Percentiles rank a stretch among this genome's conserved stretches.
Conservation (phyloP, 2,888 invertebrate species). For the Xestobium rufovillosum region DNA sequence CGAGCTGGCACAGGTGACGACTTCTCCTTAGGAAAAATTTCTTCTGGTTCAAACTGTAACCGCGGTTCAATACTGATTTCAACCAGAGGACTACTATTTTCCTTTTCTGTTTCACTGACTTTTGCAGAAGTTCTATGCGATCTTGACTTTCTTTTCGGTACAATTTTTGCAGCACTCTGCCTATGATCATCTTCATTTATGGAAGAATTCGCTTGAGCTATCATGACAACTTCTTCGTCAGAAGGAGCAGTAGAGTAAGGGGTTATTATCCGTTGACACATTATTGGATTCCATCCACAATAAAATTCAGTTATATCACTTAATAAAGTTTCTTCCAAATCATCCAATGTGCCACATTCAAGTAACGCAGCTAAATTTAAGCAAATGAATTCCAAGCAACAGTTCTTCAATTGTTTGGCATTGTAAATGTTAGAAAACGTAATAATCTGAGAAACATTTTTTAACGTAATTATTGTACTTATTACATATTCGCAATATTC, state of each 20-base stretch:
- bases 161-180: conserved; percentile 14
- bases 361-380: conserved; percentile 66
- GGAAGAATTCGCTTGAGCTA: too few relatives aligned
- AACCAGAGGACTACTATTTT: not conserved
- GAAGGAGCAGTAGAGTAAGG: conserved; percentile 57
- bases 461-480: conserved; percentile 58
- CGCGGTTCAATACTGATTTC: not conserved
- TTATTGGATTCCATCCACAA: conserved; percentile 50
- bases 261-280: conserved; percentile 60
- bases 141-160: conserved; percentile 25
- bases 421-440: conserved; percentile 72
- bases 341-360: conserved; percentile 59
- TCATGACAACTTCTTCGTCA: conserved; percentile 51
- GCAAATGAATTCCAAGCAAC: conserved; percentile 70
- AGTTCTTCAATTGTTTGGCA: conserved; percentile 60
- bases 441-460: conserved; percentile 69
- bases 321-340: conserved; percentile 53
- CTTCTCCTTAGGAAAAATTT: conserved; percentile 19
- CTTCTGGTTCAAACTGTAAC: not conserved
- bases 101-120: conserved; percentile 7
- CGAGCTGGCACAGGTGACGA: too few relatives aligned
- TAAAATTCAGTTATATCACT: conserved; percentile 62
- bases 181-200: not conserved
- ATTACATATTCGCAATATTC: conserved; percentile 65
- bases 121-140: conserved; percentile 20